Percentiles rank a stretch among this genome's conserved stretches.
Conservation (phyloP, 2,113 vertebrate species). For the Heterochromis multidens region DNA sequence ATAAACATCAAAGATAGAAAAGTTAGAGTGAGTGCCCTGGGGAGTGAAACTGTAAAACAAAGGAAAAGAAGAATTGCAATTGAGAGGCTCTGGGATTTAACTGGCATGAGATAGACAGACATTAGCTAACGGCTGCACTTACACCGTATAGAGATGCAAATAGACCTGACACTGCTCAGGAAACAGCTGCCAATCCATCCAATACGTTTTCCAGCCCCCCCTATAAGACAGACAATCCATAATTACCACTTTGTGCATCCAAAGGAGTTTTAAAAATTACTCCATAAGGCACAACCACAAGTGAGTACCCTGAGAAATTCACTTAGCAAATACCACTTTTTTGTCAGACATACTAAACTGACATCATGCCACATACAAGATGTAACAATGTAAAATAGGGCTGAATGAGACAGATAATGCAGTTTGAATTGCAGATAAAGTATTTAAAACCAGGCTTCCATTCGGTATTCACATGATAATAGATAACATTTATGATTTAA, state of each 20-base stretch:
- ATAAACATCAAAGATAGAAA: background rate
- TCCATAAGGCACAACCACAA: background rate
- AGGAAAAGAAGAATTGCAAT: background rate
- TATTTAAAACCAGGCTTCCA: background rate
- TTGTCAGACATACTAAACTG: background rate
- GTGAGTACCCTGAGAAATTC: background rate
- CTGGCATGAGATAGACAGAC: conserved; percentile 24
- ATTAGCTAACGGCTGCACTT: background rate
- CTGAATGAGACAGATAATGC: background rate
- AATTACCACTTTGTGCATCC: conserved; percentile 7
- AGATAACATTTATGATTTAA: background rate
- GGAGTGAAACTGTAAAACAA: background rate
- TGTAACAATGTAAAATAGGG: background rate
- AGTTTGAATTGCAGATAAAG: background rate
- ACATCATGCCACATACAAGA: background rate
- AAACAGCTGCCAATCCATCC: conserved; percentile 24
- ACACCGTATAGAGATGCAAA: conserved; percentile 19
- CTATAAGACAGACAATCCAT: conserved; percentile 19
- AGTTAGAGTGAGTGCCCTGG: background rate
- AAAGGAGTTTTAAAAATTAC: conserved; percentile 10
- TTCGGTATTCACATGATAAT: background rate
- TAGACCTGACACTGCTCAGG: background rate
- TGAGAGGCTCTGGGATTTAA: background rate
- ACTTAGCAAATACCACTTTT: conserved; percentile 1
- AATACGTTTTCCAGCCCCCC: background rate